Base-by-base conservation (phyloP, 2,888 invertebrate species). In the Micoletzkya japonica region DNA sequence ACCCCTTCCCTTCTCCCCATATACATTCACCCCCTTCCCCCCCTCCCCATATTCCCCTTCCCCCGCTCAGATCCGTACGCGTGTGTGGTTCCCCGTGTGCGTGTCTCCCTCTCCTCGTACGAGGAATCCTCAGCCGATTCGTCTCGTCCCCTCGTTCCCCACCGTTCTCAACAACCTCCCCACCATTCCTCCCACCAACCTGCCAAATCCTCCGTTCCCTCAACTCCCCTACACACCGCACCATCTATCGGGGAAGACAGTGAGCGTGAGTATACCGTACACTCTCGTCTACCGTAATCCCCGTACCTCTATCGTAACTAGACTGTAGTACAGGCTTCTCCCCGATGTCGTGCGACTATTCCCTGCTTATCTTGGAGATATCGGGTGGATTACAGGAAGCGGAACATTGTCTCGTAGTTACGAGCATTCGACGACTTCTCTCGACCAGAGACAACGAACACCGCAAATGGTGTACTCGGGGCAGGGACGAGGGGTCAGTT, bases 381-480 rank as follows among this genome's bases (percentile, higher is more conserved):
- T 57, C n/a, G n/a, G n/a, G 68, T 68, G 30, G 37, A 32, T 60
- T 75, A 17, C 66, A 81, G 82, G 81, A 52, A 77, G 77, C 70
- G 83, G 82, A 52, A 83, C 84, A 1, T 72, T 83, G 37, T 74
- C 79, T 2, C 72, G 85, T 14, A 81, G 77, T 56, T 83, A 84
- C 68, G 83, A 85, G 73, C 81, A 83, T 37, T 83, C 83, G 2
- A 79, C 82, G 14, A 75, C 76, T 28, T 84, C 83, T 70, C 64
- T 85, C 49, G 85, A 85, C 54, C 61, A 52, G 28, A 26, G 70
- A 32, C 83, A 81, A 66, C 56, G 82, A 54, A 85, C 83, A 7
- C 83, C 85, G 3, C 83, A 85, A 63, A 80, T 86, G 44, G 76
- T 85, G 32, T 86, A 85, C 70, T 81, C 86, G 0, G 85, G 84